Base-by-base conservation (phyloP, 1,140 invertebrate species). In the Tetramorium simillimum region DNA sequence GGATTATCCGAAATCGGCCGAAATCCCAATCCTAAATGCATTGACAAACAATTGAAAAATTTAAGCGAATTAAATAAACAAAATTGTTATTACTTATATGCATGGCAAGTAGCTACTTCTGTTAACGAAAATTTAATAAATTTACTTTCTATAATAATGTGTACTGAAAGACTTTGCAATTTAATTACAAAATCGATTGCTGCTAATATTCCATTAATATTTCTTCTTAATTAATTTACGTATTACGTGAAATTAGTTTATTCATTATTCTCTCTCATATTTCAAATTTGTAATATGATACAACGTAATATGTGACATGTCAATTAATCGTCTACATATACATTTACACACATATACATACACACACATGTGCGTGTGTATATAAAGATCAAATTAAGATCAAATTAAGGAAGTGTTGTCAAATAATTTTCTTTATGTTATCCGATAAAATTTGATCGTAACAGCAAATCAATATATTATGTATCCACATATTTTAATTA, bases 1-100 rank as follows among this genome's bases (percentile, higher is more conserved):
- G 96, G 96, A 80, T 96, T 94, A 0, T 96, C 95, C 28, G 98
- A 96, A 75, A 98, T 96, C 0, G 99, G 99, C 73, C 98, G 96
- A 94, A 98, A 99, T 53, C 98, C 98, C 92, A 99, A 95, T 33
- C 98, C 96, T 97, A 2, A 65, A 49, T 65, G 9, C 1, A 65
- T 73, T 9, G 12, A 58, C 3, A 67, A 82, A 70, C 4, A 63
- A 69, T 60, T 2, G 7, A 75, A 24, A 60, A 37, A 37, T 58
- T 60, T 6, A 16, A 69, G n/a, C 12, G 2, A 33, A 0, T 53
- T 37, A 67, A 63, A 24, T 24, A 40, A 46, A 46, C 16, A 3
- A 53, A 53, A 18, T 53, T 53, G 6, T 53, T 3, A 53, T 53
- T 53, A 53, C 5, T 28, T 62, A 16, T 12, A 3, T 6, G 18